Conservation (phyloP, 2,797 vertebrate species). For the Sebastes minor region DNA sequence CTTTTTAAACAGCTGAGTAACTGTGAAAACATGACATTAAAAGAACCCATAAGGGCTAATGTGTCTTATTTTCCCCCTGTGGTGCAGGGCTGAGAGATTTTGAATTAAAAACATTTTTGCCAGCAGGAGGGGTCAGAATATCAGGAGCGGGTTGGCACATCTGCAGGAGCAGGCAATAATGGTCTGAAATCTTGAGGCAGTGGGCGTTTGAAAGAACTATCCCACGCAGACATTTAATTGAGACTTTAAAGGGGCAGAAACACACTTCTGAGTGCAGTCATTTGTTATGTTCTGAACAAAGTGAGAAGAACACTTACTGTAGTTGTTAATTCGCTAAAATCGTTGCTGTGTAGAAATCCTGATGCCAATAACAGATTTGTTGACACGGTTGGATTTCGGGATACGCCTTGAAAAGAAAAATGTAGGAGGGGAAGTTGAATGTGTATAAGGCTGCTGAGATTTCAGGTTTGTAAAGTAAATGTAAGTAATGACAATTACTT, state of each 20-base stretch:
- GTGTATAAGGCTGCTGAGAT: background rate
- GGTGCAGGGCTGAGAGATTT: background rate
- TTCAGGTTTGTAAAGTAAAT: background rate
- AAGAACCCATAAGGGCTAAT: background rate
- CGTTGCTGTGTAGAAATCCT: background rate
- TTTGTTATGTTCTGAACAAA: conserved; percentile 2
- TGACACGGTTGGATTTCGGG: background rate
- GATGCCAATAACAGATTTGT: background rate
- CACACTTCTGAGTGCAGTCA: background rate
- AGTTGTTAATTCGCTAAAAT: background rate
- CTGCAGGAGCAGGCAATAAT: conserved; percentile 42
- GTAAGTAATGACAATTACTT: background rate
- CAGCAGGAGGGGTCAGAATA: conserved; percentile 1
- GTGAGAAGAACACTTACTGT: background rate
- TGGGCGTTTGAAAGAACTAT: conserved; percentile 18
- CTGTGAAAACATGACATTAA: background rate
- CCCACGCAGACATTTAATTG: conserved; percentile 20
- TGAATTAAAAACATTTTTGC: conserved; percentile 3
- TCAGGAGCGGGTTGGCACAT: conserved; percentile 33
- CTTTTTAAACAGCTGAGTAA: background rate
- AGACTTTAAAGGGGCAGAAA: conserved; percentile 9
- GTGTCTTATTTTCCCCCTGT: background rate
- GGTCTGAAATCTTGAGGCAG: conserved; percentile 20
- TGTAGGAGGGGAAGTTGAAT: background rate
- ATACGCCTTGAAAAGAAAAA: background rate